Base-by-base conservation (phyloP, 2,888 invertebrate species). In the Tricholauxania praeusta region DNA sequence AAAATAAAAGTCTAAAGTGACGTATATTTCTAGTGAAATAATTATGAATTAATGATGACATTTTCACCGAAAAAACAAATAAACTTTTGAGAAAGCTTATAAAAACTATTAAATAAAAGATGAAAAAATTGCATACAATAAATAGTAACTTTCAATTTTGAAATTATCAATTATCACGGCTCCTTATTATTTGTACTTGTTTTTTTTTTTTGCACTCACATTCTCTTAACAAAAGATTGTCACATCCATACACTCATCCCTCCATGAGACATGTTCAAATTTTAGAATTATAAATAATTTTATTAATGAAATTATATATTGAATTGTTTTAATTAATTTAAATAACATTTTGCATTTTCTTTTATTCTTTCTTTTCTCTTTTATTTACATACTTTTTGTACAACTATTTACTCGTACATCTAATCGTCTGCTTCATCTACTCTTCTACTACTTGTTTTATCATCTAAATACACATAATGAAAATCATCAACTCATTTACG, bases 381-480 rank as follows among this genome's bases (percentile, higher is more conserved):
- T 64, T 48, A 64, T 47, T 64, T 64, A 17, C 48, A 15, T 48
- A 12, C 39, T n/a, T 14, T 48, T 64, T 17, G 47, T 47, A 55
- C 55, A 55, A 55, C 55, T 22, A 55, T 15, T 22, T 55, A 22
- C n/a, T 19, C 55, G 28, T 12, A 19, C 55, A 17, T n/a, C 53
- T 19, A 19, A 22, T 22, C 55, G 19, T 19, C 55, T 17, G 28
- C 28, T 57, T 28, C 57, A 28, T 57, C 57, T 57, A 15, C 57
- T 28, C 14, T 28, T 57, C 22, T 28, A 57, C 28, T 57, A 57
- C 15, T 57, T 57, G 57, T 28, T 22, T 57, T 57, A 12, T 19
- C 55, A 32, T 62, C 73, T 72, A 62, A 71, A 72, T 71, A 71
- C 70, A 71, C 65, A 74, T 65, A 67, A 70, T 52, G 51, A 65